Evolutionary conservation across 2,113 vertebrate genomes (phyloP).

Genomic region (Oryctolagus cuniculus): mOryCun1.1 NC_091452.1:19659501-19660000

Average conservation of each 20-base stretch:
- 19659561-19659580: fast-evolving
- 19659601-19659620: no score
- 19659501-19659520: fast-evolving
- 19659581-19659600: not conserved
- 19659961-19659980: not conserved
- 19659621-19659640: not conserved
- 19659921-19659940: not conserved
- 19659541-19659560: not conserved
- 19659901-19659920: fast-evolving
- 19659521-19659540: not conserved
- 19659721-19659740: not conserved
- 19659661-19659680: not conserved
- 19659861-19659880: not conserved
- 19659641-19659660: not conserved
- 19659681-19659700: not conserved
- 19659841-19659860: not conserved
- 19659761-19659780: not conserved
- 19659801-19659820: not conserved
- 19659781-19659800: not conserved
- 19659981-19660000: not conserved
- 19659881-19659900: not conserved
- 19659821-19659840: fast-evolving
- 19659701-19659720: not conserved
- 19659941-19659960: not conserved
- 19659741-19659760: no score